Evolutionary conservation across 2,113 vertebrate genomes (phyloP), one percentile per base, ranked within the genome.

Genomic region (Parus major): DNA sequence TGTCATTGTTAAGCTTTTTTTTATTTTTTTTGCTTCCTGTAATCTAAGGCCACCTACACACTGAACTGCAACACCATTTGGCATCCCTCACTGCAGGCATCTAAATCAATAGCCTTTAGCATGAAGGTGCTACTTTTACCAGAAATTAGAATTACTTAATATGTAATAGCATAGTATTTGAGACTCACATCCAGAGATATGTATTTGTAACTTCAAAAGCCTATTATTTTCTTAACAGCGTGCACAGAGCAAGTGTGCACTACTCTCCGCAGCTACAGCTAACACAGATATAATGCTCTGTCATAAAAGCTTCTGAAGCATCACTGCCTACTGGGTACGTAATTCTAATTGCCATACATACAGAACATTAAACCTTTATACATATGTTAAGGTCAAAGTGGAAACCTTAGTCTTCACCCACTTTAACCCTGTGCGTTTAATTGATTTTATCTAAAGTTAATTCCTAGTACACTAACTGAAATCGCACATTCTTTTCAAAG

Each of bases 31-130:
- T 95, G 4, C 46, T 90, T 96, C 95, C 93, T 97, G 82, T 95
- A 95, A 91, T 80, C 84, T 90, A 96, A 96, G 94, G 81, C 89
- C 87, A 97, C 84, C 95, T 96, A 82, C 59, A 94, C 80, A 82
- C 81, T 85, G 78, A 96, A 96, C 93, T 90, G 88, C 21, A 97
- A 84, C 66, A 86, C 33, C 39, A 59, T 61, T 92, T 70, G 25
- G 42, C 33, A 80, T 49, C 27, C 25, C 25, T 86, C 50, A 66
- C 27, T 28, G 28, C 41, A 90, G 57, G 35, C 28, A 75, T 39
- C 59, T 86, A 82, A 93, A 90, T 76, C n/a, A 59, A 65, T 10
- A 80, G 33, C 33, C 50, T 86, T 90, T 65, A 80, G 83, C 15
- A 39, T 7, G 11, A 85, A 94, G 27, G 25, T 39, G 42, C 12